phyloP scores from a whole-genome alignment of 2,888 invertebrate genomes.

The Stratiomys singularior region DNA sequence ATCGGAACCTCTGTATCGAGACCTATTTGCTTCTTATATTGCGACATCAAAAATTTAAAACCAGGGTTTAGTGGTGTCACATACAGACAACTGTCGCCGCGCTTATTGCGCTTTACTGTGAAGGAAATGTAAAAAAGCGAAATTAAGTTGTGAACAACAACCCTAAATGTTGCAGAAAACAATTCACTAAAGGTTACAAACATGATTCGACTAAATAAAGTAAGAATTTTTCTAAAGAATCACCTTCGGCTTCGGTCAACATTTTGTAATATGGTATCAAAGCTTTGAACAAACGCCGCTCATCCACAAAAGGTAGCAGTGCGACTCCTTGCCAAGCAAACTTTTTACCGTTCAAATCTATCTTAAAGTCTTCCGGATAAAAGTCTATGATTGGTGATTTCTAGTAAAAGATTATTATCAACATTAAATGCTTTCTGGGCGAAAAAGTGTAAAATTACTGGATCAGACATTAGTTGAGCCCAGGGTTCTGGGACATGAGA shows the following conservation, averaged over 20 bases:
- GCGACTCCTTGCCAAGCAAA: slow-evolving; percentile 99
- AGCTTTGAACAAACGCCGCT: slow-evolving; percentile 85
- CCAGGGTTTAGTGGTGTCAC: slow-evolving; percentile 77
- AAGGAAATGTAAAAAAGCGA: neutral
- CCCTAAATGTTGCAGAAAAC: too few species aligned
- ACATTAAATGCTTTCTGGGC: slow-evolving; percentile 19
- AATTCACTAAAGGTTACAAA: too few species aligned
- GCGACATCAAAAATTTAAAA: slow-evolving; percentile 75
- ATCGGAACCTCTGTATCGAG: slow-evolving; percentile 69
- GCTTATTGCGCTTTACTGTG: slow-evolving; percentile 80
- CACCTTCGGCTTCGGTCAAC: slow-evolving; percentile 85
- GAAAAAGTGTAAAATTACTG: slow-evolving; percentile 69
- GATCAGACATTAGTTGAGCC: slow-evolving; percentile 92
- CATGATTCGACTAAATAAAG: too few species aligned
- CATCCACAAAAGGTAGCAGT: slow-evolving; percentile 96
- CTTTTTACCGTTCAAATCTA: slow-evolving; percentile 98
- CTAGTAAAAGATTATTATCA: slow-evolving; percentile 61
- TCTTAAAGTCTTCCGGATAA: slow-evolving; percentile 97
- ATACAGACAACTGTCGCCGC: slow-evolving; percentile 92
- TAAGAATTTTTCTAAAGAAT: too few species aligned
- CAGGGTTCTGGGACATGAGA: slow-evolving; percentile 93
- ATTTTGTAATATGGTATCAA: slow-evolving; percentile 81
- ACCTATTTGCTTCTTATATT: slow-evolving; percentile 72
- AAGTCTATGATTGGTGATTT: slow-evolving; percentile 97
- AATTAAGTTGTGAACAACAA: neutral